Conservation (phyloP, 2,888 invertebrate genomes). For the Drosophila mulleri region DNA sequence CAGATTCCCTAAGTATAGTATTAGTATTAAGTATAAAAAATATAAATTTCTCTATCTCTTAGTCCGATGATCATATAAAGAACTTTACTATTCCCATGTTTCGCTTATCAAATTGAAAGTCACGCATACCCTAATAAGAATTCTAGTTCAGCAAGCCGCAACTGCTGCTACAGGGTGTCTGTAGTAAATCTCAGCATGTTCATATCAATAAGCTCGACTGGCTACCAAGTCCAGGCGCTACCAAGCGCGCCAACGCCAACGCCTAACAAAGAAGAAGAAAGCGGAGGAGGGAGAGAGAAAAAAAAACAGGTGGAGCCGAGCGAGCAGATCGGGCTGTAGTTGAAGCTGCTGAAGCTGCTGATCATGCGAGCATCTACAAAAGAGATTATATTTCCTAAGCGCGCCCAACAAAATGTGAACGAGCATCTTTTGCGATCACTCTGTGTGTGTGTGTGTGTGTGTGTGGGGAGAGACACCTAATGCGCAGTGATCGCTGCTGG, state of each 20-base stretch:
- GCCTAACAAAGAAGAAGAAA: slow-evolving; percentile 9
- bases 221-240: slow-evolving; percentile 34
- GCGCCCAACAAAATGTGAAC: slow-evolving; percentile 76
- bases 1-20: too few relatives aligned
- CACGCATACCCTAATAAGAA: background rate
- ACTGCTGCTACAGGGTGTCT: slow-evolving; percentile 4
- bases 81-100: too few relatives aligned
- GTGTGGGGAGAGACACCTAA: slow-evolving; percentile 58
- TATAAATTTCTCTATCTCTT: too few relatives aligned
- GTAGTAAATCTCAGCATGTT: slow-evolving; percentile 16
- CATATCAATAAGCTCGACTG: slow-evolving; percentile 30
- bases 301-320: slow-evolving; percentile 47
- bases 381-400: slow-evolving; percentile 83
- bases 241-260: slow-evolving; percentile 38
- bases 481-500: slow-evolving; percentile 58
- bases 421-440: slow-evolving; percentile 32
- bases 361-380: slow-evolving; percentile 82
- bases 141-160: background rate
- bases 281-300: background rate
- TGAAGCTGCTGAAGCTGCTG: slow-evolving; percentile 65
- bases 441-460: slow-evolving; percentile 21
- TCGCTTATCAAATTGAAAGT: background rate
- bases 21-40: too few relatives aligned
- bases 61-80: too few relatives aligned
- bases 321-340: slow-evolving; percentile 19